A percentile compares a stretch with the other conserved stretches of the same genome.
These are phyloP conservation scores for Hucho hucho DNA, from an alignment of 2,113 vertebrate species.

Conservation along the genomic window DNA sequence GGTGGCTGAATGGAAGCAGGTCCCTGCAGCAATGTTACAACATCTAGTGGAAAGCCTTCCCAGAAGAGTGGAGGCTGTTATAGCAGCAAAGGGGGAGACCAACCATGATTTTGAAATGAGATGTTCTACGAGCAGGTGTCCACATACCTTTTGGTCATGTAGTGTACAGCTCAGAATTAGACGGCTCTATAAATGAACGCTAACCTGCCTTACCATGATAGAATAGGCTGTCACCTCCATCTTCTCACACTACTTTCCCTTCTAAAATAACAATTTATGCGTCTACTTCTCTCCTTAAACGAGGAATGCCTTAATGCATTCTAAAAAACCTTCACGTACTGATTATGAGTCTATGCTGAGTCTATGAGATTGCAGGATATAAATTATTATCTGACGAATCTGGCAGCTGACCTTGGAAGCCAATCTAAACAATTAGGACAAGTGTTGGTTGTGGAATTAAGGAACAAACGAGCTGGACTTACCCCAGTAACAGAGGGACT, in stretches of 20 bases:
- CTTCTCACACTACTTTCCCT: too few species aligned
- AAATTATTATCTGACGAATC: conserved; percentile 35
- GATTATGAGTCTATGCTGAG: conserved; percentile 8
- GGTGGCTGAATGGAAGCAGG: too few species aligned
- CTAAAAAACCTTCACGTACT: background rate
- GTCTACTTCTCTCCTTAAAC: conserved; percentile 28
- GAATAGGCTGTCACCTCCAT: too few species aligned
- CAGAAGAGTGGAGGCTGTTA: too few species aligned
- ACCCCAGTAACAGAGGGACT: conserved; percentile 13
- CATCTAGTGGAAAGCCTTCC: too few species aligned
- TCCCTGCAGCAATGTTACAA: too few species aligned
- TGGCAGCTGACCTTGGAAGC: conserved; percentile 58
- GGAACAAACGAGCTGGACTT: conserved; percentile 46
- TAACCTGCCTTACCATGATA: too few species aligned
- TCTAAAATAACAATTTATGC: conserved; percentile 1
- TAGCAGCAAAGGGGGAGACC: too few species aligned
- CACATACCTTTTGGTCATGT: too few species aligned
- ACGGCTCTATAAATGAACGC: background rate
- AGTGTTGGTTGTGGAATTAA: conserved; percentile 52
- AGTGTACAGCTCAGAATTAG: too few species aligned
- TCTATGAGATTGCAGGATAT: background rate
- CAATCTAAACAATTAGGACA: conserved; percentile 50
- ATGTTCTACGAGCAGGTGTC: too few species aligned
- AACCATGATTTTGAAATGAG: too few species aligned
- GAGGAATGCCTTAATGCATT: conserved; percentile 29